Evolutionary conservation across 92 coral and sea anemone species (phyloP).

Genomic region (Metridium senile): DNA sequence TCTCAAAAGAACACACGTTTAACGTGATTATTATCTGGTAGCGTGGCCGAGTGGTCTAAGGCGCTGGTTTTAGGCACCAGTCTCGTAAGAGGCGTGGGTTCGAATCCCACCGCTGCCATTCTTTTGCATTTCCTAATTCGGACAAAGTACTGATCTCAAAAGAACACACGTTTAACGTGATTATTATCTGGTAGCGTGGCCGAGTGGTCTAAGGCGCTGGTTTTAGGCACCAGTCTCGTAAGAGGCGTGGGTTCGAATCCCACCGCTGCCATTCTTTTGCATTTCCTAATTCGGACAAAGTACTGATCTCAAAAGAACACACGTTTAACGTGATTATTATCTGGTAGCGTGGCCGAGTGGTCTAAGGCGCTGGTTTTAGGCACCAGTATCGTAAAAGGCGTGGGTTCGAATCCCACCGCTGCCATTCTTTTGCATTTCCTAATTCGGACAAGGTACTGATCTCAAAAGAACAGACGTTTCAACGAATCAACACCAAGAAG

Average conservation of each 20-base stretch:
- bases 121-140: too few relatives aligned
- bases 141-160: too few relatives aligned
- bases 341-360: constrained; percentile 88
- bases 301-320: too few relatives aligned
- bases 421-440: constrained; percentile 55
- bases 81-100: constrained; percentile 83
- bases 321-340: too few relatives aligned
- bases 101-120: constrained; percentile 88
- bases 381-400: constrained; percentile 82
- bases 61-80: constrained; percentile 88
- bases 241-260: constrained; percentile 99
- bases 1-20: too few relatives aligned
- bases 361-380: constrained; percentile 87
- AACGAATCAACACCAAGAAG: too few relatives aligned
- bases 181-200: constrained; percentile 92
- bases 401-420: constrained; percentile 91
- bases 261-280: constrained; percentile 99
- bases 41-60: constrained; percentile 91
- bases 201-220: constrained; percentile 99
- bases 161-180: too few relatives aligned
- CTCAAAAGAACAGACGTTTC: too few relatives aligned
- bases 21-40: too few relatives aligned
- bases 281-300: too few relatives aligned
- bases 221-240: constrained; percentile 94
- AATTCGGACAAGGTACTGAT: too few relatives aligned